Evolutionary conservation across 2,113 vertebrate species (phyloP).

Genomic region (Silurus meridionalis): DNA sequence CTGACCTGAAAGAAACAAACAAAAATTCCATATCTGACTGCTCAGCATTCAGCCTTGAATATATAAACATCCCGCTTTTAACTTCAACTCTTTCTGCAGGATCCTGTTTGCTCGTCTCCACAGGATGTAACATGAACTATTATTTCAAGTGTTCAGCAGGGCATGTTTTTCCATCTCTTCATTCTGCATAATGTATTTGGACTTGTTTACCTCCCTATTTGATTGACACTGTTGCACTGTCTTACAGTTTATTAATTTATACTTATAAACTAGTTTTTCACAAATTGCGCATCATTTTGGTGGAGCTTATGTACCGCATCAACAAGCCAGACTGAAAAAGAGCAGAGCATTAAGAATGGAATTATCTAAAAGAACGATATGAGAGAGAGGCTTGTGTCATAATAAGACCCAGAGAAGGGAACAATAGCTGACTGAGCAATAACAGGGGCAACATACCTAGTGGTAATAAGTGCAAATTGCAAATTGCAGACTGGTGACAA

Average conservation of each 20-base stretch:
- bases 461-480: not conserved
- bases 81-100: not conserved
- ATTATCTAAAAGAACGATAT: not conserved
- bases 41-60: not conserved
- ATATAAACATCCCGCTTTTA: not conserved
- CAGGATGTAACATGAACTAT: not conserved
- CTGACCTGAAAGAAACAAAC: no score
- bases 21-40: not conserved
- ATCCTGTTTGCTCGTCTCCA: not conserved
- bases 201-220: not conserved
- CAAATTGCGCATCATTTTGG: not conserved
- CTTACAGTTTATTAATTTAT: not conserved
- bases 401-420: not conserved
- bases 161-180: not conserved
- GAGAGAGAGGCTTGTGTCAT: not conserved
- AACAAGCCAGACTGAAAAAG: not conserved
- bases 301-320: not conserved
- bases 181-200: not conserved
- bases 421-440: not conserved
- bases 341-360: not conserved
- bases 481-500: not conserved
- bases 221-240: not conserved
- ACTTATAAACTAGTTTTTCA: not conserved
- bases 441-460: conserved; percentile 4
- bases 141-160: not conserved